phyloP scores from a whole-genome alignment of 2,797 vertebrate species.

The Nothura maculosa region DNA sequence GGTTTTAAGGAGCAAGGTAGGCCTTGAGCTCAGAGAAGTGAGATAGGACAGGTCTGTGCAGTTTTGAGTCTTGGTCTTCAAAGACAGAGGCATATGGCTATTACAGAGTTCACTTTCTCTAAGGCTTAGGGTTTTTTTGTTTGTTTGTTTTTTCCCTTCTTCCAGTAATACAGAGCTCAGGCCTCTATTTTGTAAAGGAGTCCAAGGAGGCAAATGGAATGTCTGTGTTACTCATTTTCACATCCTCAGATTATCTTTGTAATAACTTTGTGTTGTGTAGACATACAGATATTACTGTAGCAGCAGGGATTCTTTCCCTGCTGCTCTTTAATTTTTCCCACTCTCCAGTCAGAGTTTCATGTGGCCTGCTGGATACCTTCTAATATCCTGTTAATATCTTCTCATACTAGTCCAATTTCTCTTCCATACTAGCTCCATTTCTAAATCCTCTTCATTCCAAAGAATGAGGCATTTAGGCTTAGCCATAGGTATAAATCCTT shows the following conservation, averaged over 20 bases:
- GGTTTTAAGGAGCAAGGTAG: constrained; percentile 97
- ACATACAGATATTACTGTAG: not conserved
- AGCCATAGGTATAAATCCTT: not conserved
- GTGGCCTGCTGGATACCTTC: not conserved
- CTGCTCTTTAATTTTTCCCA: not conserved
- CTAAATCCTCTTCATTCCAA: not conserved
- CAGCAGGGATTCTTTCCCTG: not conserved
- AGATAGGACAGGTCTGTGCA: not conserved
- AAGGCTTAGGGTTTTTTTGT: not conserved
- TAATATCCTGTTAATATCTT: not conserved
- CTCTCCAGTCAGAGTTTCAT: not conserved
- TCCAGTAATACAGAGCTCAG: not conserved
- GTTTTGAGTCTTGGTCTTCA: not conserved
- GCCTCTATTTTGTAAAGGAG: not conserved
- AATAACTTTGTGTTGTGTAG: not conserved
- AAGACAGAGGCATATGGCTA: not conserved
- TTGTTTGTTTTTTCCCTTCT: not conserved
- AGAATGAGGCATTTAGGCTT: not conserved
- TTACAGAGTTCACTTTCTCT: not conserved
- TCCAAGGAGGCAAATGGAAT: not conserved
- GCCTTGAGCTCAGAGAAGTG: not conserved
- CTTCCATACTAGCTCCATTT: not conserved
- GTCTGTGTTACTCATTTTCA: not conserved
- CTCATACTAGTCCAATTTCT: not conserved
- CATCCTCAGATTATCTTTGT: not conserved